phyloP scores from a whole-genome alignment of 2,888 invertebrate genomes.

The Torymus texanus region DNA sequence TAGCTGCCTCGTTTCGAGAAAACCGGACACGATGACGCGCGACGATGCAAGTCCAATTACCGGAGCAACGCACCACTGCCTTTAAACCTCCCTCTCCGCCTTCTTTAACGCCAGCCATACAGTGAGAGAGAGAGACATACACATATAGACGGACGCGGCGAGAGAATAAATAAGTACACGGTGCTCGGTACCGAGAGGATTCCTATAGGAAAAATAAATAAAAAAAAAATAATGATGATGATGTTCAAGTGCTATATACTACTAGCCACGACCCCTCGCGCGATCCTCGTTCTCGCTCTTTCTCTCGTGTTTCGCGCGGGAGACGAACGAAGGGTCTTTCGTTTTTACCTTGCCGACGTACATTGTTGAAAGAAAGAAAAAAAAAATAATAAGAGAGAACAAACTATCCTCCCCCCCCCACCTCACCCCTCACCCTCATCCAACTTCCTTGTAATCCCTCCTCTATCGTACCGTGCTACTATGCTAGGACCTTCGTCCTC shows the following conservation, averaged over 20 bases:
- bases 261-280: too few species aligned
- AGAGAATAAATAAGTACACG: not conserved
- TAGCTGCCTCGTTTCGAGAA: too few species aligned
- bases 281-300: constrained; percentile 44
- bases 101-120: not conserved
- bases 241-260: not conserved
- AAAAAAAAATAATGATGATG: not conserved
- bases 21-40: too few species aligned
- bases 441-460: too few species aligned
- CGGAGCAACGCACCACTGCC: constrained; percentile 47
- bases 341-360: constrained; percentile 15
- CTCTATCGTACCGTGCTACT: too few species aligned
- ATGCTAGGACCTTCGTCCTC: too few species aligned
- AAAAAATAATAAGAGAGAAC: too few species aligned
- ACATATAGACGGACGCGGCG: too few species aligned
- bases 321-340: constrained; percentile 30
- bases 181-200: constrained; percentile 38
- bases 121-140: too few species aligned
- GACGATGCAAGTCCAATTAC: not conserved
- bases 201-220: constrained; percentile 35
- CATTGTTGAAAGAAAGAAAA: too few species aligned
- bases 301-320: constrained; percentile 40
- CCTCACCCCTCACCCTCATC: too few species aligned
- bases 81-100: constrained; percentile 1
- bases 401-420: too few species aligned